Base-by-base conservation (phyloP, 2,113 vertebrate species). In the Hydrochoerus hydrochaeris region DNA sequence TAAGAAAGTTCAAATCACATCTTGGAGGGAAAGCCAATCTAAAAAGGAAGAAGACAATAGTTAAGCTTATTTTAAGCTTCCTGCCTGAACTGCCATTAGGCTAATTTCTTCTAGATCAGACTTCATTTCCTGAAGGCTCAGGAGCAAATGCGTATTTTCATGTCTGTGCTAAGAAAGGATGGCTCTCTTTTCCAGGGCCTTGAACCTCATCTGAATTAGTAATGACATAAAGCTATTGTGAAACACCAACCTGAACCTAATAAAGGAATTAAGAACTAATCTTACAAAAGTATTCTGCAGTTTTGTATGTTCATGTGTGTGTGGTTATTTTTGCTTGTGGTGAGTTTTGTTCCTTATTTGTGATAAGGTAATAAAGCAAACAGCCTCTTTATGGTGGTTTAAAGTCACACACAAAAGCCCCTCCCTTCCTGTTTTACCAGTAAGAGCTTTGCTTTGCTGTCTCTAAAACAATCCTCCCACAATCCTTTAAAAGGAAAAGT, bases 401-500 rank as follows among this genome's bases (percentile, higher is more conserved):
- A 83, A 92, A 95, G 58, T 46, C 38, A 46, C 60, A 44, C 16
- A 41, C n/a, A 32, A 73, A 95, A 52, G 30, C 22, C 13, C 19
- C 60, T 96, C 95, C 92, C 57, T 97, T 96, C 88, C 93, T 92
- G 92, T 52, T 78, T 81, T 17, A 24, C 60, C 82, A 44, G 38
- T 19, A 87, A 96, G 65, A 54, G 38, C 41, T 90, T 78, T 90
- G 94, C n/a, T 35, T 65, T 80, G 32, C 35, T 32, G 20, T 38
- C 28, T 85, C 38, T 62, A 88, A 90, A 93, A 94, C 82, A 80
- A 71, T 94, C 81, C 57, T 60, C 32, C 54, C 75, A 80, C 46
- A 80, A 28, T 67, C 46, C 75, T 92, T 84, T 60, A 30, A 85
- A 54, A 95, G n/a, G 30, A 90, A 67, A 10, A 81, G 11, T 44